These are phyloP conservation scores for Megaustenia siamemsis DNA, from an alignment of 2,888 invertebrate species.

Conservation along the genomic window DNA sequence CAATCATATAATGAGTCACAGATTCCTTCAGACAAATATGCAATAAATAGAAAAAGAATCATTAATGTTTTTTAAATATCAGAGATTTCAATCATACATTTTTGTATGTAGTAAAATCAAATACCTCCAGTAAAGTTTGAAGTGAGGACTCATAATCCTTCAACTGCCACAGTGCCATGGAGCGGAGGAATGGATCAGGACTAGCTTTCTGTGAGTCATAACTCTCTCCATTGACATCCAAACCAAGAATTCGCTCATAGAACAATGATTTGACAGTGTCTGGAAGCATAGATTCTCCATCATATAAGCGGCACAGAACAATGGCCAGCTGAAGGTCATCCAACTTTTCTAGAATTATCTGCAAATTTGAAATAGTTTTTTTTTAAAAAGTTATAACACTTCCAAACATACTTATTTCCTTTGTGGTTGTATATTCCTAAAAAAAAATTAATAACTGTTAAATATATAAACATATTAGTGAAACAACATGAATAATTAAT, in stretches of 20 bases:
- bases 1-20: too few species aligned
- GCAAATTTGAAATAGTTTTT: too few species aligned
- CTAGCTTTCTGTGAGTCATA: constrained; percentile 83
- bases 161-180: constrained; percentile 98
- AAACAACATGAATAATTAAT: too few species aligned
- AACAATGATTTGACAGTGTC: constrained; percentile 71
- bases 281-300: constrained; percentile 82
- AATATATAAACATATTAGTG: too few species aligned
- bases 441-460: too few species aligned
- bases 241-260: constrained; percentile 74
- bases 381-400: background rate
- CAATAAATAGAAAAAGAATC: too few species aligned
- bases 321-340: constrained; percentile 97
- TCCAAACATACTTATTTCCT: too few species aligned
- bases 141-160: constrained; percentile 91
- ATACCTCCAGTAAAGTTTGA: constrained; percentile 69
- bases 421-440: too few species aligned
- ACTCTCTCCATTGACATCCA: constrained; percentile 82
- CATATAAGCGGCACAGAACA: constrained; percentile 94
- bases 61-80: too few species aligned
- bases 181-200: constrained; percentile 95
- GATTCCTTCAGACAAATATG: too few species aligned
- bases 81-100: too few species aligned
- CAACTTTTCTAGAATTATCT: constrained; percentile 92
- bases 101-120: background rate